Percentiles rank a stretch among this genome's conserved stretches.
Evolutionary conservation across 2,113 vertebrate genomes (phyloP).

Genomic region (Sturnira hondurensis): DNA sequence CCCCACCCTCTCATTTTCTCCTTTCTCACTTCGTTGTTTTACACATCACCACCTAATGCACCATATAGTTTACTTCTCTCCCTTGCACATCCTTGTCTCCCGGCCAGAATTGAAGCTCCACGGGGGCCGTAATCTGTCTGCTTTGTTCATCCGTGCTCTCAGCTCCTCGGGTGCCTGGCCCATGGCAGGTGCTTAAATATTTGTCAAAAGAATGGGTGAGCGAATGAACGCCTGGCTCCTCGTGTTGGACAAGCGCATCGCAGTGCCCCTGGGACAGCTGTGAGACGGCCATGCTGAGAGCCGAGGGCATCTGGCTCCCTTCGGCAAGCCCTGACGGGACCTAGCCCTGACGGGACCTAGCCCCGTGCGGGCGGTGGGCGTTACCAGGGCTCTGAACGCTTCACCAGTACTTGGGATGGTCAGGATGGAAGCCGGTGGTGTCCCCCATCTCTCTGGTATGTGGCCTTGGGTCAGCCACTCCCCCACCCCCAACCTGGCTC

Average conservation of each 20-base stretch:
- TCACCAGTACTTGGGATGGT: background rate
- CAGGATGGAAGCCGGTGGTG: background rate
- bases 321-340: background rate
- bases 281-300: background rate
- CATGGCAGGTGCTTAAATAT: background rate
- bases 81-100: background rate
- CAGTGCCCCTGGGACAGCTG: accelerated
- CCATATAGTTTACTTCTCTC: background rate
- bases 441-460: background rate
- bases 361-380: background rate
- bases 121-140: background rate
- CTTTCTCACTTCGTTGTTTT: background rate
- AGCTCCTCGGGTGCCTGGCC: background rate
- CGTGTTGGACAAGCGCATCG: background rate
- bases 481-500: background rate
- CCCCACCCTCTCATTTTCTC: background rate
- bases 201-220: background rate
- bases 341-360: accelerated
- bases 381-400: background rate
- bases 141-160: background rate
- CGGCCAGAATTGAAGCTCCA: background rate
- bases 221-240: background rate
- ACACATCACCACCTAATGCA: background rate
- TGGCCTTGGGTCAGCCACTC: background rate
- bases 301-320: background rate